phyloP scores from a whole-genome alignment of 2,888 invertebrate genomes.

The Ochropleura leucogaster region DNA sequence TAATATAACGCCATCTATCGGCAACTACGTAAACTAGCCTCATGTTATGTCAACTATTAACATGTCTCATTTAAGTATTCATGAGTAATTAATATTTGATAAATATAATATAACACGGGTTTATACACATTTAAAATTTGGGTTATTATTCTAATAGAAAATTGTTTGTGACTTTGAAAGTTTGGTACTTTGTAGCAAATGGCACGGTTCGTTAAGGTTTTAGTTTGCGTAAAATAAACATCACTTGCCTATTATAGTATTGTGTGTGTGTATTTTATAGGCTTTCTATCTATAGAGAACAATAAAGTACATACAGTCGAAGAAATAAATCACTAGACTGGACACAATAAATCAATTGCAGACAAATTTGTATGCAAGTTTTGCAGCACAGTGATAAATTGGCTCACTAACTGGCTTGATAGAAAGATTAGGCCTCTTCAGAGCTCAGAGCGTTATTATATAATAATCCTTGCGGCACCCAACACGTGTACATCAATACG shows the following conservation, averaged over 20 bases:
- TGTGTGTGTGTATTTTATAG: neutral
- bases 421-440: conserved; percentile 49
- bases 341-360: conserved; percentile 27
- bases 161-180: conserved; percentile 48
- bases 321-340: conserved; percentile 18
- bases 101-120: conserved; percentile 22
- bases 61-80: neutral
- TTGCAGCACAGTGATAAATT: conserved; percentile 55
- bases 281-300: neutral
- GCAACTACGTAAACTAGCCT: neutral
- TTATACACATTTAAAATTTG: conserved; percentile 22
- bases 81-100: conserved; percentile 36
- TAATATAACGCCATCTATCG: conserved; percentile 52
- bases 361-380: conserved; percentile 32
- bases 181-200: conserved; percentile 62
- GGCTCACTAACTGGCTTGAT: conserved; percentile 53
- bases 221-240: conserved; percentile 35
- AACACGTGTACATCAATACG: conserved; percentile 2
- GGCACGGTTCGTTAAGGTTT: conserved; percentile 52
- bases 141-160: conserved; percentile 13
- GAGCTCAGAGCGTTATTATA: conserved; percentile 26
- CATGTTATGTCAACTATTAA: neutral
- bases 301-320: neutral
- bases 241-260: neutral
- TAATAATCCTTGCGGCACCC: conserved; percentile 34